Percentiles rank a stretch among this genome's conserved stretches.
These are phyloP conservation scores for Esox lucius DNA, from an alignment of 2,797 vertebrate species.

Conservation along the genomic window DNA sequence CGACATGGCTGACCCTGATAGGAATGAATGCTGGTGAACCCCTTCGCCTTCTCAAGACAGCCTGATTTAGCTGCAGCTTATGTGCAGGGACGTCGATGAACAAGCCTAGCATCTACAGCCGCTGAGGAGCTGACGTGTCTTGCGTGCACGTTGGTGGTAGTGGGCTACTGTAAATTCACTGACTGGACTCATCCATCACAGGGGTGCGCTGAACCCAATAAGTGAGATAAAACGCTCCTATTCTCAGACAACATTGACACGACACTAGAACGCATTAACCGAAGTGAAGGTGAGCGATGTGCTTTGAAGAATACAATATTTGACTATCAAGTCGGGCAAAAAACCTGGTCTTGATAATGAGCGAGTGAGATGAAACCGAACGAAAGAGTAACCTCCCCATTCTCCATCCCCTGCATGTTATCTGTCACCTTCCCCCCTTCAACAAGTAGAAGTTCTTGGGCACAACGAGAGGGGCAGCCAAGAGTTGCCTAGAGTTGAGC, in stretches of 20 bases:
- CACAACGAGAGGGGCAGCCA: constrained; percentile 11
- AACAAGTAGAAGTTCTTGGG: not conserved
- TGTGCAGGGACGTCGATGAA: not conserved
- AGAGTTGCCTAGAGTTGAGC: constrained; percentile 10
- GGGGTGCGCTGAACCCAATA: constrained; percentile 11
- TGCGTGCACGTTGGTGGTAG: not conserved
- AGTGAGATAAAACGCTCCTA: constrained; percentile 31
- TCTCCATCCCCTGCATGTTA: not conserved
- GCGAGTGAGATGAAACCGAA: constrained; percentile 8
- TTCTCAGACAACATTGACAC: constrained; percentile 9
- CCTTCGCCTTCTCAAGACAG: not conserved
- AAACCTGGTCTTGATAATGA: not conserved
- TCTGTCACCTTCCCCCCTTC: not conserved
- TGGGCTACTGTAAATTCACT: not conserved
- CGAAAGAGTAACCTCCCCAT: not conserved
- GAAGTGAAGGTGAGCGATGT: not conserved
- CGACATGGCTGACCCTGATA: constrained; percentile 10
- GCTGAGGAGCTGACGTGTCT: not conserved
- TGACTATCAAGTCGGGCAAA: not conserved
- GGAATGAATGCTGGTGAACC: constrained; percentile 14
- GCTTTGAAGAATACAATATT: not conserved
- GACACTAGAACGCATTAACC: not conserved
- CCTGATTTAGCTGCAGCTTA: constrained; percentile 2
- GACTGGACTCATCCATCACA: constrained; percentile 1
- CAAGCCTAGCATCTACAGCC: constrained; percentile 14